phyloP scores from a whole-genome alignment of 2,888 invertebrate species.

The Coelinius sp. region DNA sequence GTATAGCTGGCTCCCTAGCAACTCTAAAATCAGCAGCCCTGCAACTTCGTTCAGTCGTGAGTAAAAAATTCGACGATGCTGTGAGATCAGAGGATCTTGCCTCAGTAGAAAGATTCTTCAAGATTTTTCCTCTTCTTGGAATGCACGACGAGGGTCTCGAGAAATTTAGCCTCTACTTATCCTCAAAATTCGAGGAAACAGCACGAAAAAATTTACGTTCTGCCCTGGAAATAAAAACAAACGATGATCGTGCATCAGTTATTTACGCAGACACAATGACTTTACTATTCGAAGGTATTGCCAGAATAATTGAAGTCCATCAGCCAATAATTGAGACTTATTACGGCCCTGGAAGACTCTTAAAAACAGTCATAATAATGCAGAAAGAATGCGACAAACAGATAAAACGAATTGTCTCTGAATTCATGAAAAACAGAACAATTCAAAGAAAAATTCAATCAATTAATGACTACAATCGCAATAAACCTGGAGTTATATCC shows the following conservation, averaged over 20 bases:
- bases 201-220: slow-evolving; percentile 81
- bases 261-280: slow-evolving; percentile 90
- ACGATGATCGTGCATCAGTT: slow-evolving; percentile 82
- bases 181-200: slow-evolving; percentile 80
- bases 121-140: slow-evolving; percentile 95
- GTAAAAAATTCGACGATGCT: slow-evolving; percentile 91
- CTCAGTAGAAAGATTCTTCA: slow-evolving; percentile 94
- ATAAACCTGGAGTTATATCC: slow-evolving; percentile 56
- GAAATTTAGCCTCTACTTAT: slow-evolving; percentile 89
- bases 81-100: slow-evolving; percentile 89
- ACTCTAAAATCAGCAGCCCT: slow-evolving; percentile 83
- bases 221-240: slow-evolving; percentile 77
- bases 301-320: slow-evolving; percentile 86
- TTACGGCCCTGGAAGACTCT: slow-evolving; percentile 85
- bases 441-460: slow-evolving; percentile 76
- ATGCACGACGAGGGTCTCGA: slow-evolving; percentile 91
- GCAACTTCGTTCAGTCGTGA: slow-evolving; percentile 80
- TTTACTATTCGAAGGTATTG: slow-evolving; percentile 87
- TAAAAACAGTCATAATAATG: slow-evolving; percentile 80
- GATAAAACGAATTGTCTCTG: slow-evolving; percentile 76
- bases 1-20: slow-evolving; percentile 80
- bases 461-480: slow-evolving; percentile 75
- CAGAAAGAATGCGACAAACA: slow-evolving; percentile 85
- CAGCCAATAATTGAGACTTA: slow-evolving; percentile 91
- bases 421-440: slow-evolving; percentile 81